Conservation (phyloP, 2,113 vertebrate species). For the Nothobranchius furzeri region DNA sequence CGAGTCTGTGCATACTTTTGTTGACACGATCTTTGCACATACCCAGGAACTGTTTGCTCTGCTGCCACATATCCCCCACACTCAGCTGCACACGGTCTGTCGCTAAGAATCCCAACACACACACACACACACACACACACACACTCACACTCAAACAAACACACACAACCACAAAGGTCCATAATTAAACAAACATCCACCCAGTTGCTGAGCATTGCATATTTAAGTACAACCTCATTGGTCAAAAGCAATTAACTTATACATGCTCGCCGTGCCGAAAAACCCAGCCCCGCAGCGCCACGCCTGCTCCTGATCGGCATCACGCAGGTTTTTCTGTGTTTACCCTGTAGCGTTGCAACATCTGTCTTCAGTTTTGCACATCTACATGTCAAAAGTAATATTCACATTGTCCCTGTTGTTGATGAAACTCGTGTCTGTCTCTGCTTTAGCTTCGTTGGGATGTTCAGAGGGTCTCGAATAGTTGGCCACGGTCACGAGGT, state of each 20-base stretch:
- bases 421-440: slow-evolving; percentile 32
- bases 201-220: slow-evolving; percentile 52
- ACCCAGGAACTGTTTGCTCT: slow-evolving; percentile 40
- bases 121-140: slow-evolving; percentile 59
- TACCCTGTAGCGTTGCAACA: not conserved
- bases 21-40: slow-evolving; percentile 48
- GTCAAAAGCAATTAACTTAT: slow-evolving; percentile 67
- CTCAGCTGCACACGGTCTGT: slow-evolving; percentile 61
- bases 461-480: slow-evolving; percentile 35
- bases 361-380: slow-evolving; percentile 5
- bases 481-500: slow-evolving; percentile 23
- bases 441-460: slow-evolving; percentile 34
- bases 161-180: slow-evolving; percentile 66
- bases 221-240: slow-evolving; percentile 67
- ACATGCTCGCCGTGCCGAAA: slow-evolving; percentile 30
- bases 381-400: slow-evolving; percentile 25
- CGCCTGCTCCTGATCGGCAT: slow-evolving; percentile 19
- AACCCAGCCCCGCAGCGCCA: not conserved
- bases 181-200: slow-evolving; percentile 72
- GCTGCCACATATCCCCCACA: slow-evolving; percentile 52
- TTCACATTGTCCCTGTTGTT: slow-evolving; percentile 22
- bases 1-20: slow-evolving; percentile 26
- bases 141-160: slow-evolving; percentile 64
- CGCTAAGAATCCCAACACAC: slow-evolving; percentile 57
- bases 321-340: slow-evolving; percentile 12